These are phyloP conservation scores for Peucedramus taeniatus DNA, from an alignment of 2,113 vertebrate genomes.

Conservation along the genomic window DNA sequence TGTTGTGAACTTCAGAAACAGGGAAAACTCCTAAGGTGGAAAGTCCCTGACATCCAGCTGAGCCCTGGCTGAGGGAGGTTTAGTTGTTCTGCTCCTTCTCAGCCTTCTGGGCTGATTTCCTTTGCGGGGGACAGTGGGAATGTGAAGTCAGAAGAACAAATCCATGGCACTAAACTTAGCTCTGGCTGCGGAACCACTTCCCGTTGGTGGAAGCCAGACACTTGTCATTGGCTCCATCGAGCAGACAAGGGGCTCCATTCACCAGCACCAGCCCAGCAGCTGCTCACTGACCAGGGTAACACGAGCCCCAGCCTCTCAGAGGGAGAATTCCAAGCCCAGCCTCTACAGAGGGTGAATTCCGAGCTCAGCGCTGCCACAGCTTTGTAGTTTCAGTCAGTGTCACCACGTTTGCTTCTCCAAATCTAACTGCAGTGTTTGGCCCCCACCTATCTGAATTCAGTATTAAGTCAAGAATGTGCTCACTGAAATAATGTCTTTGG, in stretches of 20 bases:
- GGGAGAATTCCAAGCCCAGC: not conserved
- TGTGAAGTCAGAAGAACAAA: not conserved
- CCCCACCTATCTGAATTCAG: not conserved
- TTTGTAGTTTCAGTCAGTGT: not conserved
- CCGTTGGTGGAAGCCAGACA: not conserved
- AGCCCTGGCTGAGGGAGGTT: not conserved
- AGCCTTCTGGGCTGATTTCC: not conserved
- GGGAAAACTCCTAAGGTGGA: not conserved
- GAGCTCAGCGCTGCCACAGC: not conserved
- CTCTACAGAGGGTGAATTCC: not conserved
- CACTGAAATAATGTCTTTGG: not conserved
- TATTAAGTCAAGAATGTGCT: not conserved
- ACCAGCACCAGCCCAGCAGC: conserved; percentile 19
- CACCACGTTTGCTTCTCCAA: not conserved
- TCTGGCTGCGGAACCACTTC: not conserved
- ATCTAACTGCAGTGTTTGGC: not conserved
- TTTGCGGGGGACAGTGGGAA: not conserved
- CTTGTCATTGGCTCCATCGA: conserved; percentile 7
- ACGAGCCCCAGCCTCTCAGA: not conserved
- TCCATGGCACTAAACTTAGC: not conserved
- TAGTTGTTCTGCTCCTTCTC: not conserved
- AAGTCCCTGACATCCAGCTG: not conserved
- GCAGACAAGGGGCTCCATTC: conserved; percentile 63
- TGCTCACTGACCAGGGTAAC: conserved; percentile 4
- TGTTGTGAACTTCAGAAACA: not conserved